phyloP scores from a whole-genome alignment of 1,140 invertebrate genomes.

The Parasteatoda tepidariorum region DNA sequence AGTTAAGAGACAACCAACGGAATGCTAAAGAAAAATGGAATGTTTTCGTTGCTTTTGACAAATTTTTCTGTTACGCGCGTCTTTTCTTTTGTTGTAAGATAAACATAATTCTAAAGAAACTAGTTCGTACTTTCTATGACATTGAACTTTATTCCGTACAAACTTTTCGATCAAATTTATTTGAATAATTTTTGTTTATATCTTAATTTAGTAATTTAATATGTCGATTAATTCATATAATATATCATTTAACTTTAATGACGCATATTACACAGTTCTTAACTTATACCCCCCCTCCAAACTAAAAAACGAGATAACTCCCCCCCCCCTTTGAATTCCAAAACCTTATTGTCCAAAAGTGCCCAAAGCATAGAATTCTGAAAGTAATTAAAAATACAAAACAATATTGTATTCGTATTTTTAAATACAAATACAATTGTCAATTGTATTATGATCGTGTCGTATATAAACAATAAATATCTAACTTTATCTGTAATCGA shows the following conservation, averaged over 20 bases:
- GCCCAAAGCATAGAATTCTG: too few relatives aligned
- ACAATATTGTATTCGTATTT: too few relatives aligned
- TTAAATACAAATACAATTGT: too few relatives aligned
- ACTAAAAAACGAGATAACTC: too few relatives aligned
- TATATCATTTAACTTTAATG: neutral
- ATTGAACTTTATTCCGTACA: neutral
- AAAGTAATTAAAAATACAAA: too few relatives aligned
- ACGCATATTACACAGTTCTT: too few relatives aligned
- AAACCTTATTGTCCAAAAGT: too few relatives aligned
- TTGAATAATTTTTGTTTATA: neutral
- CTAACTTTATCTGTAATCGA: too few relatives aligned
- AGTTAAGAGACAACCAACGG: constrained; percentile 24
- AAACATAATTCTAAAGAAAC: neutral
- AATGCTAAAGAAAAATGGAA: constrained; percentile 6
- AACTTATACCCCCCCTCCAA: too few relatives aligned
- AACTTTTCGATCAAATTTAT: neutral
- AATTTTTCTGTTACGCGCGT: neutral
- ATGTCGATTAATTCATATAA: neutral
- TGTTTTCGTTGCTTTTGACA: neutral
- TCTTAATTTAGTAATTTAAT: neutral
- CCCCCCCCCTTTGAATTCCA: too few relatives aligned
- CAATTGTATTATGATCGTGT: too few relatives aligned
- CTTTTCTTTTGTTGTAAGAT: neutral
- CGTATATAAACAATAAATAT: too few relatives aligned
- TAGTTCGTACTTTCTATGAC: neutral